A percentile compares a stretch with the other conserved stretches of the same genome.
phyloP scores from a whole-genome alignment of 2,113 vertebrate species.

The Myanophis thanlyinensis region DNA sequence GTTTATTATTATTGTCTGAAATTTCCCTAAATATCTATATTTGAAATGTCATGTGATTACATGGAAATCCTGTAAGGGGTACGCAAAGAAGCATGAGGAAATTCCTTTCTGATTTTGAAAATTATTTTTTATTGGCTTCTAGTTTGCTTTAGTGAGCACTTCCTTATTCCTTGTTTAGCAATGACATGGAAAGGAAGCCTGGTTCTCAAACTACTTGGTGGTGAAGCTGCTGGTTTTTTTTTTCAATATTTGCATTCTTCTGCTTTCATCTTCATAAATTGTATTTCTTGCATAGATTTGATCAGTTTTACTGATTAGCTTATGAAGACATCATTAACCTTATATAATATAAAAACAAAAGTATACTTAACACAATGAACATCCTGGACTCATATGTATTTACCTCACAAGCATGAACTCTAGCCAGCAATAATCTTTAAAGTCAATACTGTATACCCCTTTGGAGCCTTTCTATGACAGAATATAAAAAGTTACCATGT shows the following conservation, averaged over 20 bases:
- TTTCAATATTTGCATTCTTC: not conserved
- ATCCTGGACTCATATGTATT: not conserved
- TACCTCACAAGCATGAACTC: conserved; percentile 1
- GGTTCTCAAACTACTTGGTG: not conserved
- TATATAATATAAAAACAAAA: conserved; percentile 7
- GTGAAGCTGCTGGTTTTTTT: not conserved
- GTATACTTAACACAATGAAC: not conserved
- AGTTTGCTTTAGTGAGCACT: not conserved
- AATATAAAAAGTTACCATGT: not conserved
- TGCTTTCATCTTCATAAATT: not conserved
- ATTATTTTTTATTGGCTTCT: not conserved
- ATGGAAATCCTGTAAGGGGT: not conserved
- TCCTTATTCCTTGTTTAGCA: not conserved
- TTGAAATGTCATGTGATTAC: not conserved
- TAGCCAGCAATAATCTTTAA: not conserved
- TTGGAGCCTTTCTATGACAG: not conserved
- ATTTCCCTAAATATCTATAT: not conserved
- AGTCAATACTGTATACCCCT: not conserved
- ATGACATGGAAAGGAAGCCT: not conserved
- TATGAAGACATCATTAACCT: not conserved
- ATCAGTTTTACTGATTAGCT: conserved; percentile 2
- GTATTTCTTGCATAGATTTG: not conserved
- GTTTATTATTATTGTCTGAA: not conserved
- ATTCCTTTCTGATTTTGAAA: not conserved
- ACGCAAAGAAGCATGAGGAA: not conserved